phyloP scores from a whole-genome alignment of 2,797 vertebrate species.

The Myripristis jacobus region DNA sequence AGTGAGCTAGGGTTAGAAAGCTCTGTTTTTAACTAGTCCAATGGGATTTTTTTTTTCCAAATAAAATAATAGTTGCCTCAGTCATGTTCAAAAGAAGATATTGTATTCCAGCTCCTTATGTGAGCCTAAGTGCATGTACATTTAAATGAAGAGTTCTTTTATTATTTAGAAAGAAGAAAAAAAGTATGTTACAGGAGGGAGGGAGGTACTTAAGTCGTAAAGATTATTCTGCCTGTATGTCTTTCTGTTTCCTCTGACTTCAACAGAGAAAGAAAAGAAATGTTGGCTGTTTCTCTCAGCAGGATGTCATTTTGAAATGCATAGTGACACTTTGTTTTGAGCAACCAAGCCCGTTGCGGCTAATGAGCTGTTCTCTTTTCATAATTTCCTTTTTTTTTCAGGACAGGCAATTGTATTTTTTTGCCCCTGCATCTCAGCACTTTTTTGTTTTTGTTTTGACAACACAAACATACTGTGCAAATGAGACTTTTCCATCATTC shows the following conservation, averaged over 20 bases:
- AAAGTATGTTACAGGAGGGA: slow-evolving; percentile 19
- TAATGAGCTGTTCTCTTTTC: slow-evolving; percentile 70
- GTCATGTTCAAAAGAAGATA: slow-evolving; percentile 37
- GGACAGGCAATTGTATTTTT: slow-evolving; percentile 47
- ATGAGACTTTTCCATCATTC: slow-evolving; percentile 59
- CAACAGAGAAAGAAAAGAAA: slow-evolving; percentile 46
- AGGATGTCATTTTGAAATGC: slow-evolving; percentile 62
- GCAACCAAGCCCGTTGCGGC: slow-evolving; percentile 48
- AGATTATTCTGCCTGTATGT: slow-evolving; percentile 36
- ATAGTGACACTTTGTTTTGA: slow-evolving; percentile 69
- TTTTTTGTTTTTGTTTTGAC: slow-evolving; percentile 56
- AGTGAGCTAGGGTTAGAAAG: slow-evolving; percentile 68
- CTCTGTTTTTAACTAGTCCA: slow-evolving; percentile 64
- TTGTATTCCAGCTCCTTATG: slow-evolving; percentile 49
- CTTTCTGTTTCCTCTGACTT: slow-evolving; percentile 46
- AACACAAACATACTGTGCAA: slow-evolving; percentile 49
- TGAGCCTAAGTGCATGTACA: slow-evolving; percentile 38
- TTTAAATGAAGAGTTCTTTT: slow-evolving; percentile 46
- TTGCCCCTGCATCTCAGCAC: slow-evolving; percentile 39
- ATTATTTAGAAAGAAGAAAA: slow-evolving; percentile 42
- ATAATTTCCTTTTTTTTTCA: slow-evolving; percentile 41
- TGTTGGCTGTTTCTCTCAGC: slow-evolving; percentile 61
- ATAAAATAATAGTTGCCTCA: slow-evolving; percentile 37
- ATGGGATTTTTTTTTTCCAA: slow-evolving; percentile 49
- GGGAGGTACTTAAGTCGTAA: slow-evolving; percentile 36